phyloP scores from a whole-genome alignment of 1,140 invertebrate genomes.

The Antheraea pernyi region DNA sequence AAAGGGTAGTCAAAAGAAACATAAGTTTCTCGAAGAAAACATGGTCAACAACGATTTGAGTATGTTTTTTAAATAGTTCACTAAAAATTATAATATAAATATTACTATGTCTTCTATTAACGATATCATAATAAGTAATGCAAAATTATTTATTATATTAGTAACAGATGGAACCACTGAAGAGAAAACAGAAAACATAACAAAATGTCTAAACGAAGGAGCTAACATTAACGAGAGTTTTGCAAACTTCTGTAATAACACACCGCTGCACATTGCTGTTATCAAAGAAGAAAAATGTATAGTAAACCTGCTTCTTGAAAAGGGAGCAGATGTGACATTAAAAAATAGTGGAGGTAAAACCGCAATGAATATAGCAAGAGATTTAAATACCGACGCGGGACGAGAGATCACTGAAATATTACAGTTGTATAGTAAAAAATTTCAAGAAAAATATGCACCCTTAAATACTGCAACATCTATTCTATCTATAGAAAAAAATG shows the following conservation, averaged over 20 bases:
- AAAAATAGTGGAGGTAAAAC: constrained; percentile 5
- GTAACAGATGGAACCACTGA: not conserved
- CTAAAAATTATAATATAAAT: no score
- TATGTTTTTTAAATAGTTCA: no score
- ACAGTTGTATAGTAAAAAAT: not conserved
- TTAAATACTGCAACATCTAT: not conserved
- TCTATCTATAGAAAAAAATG: not conserved
- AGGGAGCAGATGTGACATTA: not conserved
- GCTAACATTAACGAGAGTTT: constrained; percentile 7
- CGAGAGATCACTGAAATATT: not conserved
- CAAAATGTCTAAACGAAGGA: not conserved
- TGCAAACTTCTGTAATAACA: constrained; percentile 1
- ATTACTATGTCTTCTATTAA: not conserved
- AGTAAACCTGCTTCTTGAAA: not conserved
- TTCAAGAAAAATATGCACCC: not conserved
- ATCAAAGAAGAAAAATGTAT: not conserved
- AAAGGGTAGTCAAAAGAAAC: no score
- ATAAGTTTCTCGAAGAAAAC: no score
- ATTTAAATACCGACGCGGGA: not conserved
- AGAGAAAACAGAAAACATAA: not conserved
- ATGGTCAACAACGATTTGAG: no score
- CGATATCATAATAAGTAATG: not conserved
- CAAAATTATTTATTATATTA: constrained; percentile 9
- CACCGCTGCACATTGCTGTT: constrained; percentile 3
- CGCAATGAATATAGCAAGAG: not conserved